Evolutionary conservation across 2,888 invertebrate genomes (phyloP), one percentile per base, ranked within the genome.

Genomic region (Sinodicranocentrus sp.): DNA sequence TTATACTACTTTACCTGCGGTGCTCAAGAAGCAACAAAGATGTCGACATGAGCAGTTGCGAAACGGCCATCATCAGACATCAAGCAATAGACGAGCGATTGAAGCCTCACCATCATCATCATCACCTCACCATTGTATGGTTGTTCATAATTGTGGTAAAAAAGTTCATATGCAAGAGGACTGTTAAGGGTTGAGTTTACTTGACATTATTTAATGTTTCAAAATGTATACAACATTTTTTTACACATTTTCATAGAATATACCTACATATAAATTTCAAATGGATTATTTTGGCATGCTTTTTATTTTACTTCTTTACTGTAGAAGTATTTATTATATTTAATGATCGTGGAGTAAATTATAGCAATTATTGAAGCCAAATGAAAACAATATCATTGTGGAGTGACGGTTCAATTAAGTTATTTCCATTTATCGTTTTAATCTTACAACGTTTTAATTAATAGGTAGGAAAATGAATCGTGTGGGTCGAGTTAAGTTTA

Each of bases 101-200:
- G 71, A 65, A 71, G 61, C 39, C 39, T 39, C 39, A 8, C 13
- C n/a, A n/a, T n/a, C 77, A 26, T 68, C 77, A 2, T 39, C 71
- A 63, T 54, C 70, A 21, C 61, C 73, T 2, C 73, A 75, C 19
- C 84, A 82, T 43, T 82, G 76, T 26, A 76, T 72, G 71, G 67
- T 80, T 59, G 80, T 84, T 77, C 84, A 84, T 68, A 84, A 80
- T 77, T 84, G 84, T 68, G 79, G 75, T 57, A 84, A 84, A 67
- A 84, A 84, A 59, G 80, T 84, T 52, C 78, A 84, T 25, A 71
- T 84, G 48, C 78, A 73, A n/a, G 84, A 79, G 39, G 71, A 79
- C 23, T 52, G 52, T 17, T 52, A 19, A 52, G 6, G 39, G 39
- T 39, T 39, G 39, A 5, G 13, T 39, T 39, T 13, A 39, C 13